phyloP scores from a whole-genome alignment of 1,140 invertebrate genomes.

The Drosophila murphyi region DNA sequence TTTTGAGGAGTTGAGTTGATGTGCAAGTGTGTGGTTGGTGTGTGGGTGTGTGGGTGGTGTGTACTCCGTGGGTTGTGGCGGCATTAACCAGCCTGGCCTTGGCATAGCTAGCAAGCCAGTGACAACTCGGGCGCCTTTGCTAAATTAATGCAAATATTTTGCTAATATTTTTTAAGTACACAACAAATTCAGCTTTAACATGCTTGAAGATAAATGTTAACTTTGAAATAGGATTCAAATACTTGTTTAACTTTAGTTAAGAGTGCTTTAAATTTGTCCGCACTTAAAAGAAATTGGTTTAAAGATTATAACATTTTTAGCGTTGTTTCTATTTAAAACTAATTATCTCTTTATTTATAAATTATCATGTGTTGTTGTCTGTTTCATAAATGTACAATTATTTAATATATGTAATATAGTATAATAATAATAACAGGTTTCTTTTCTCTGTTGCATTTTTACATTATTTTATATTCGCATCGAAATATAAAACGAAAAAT shows the following conservation, averaged over 20 bases:
- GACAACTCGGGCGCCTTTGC: slow-evolving; percentile 31
- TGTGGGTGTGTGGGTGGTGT: neutral
- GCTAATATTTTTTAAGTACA: slow-evolving; percentile 59
- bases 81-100: slow-evolving; percentile 50
- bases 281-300: no score
- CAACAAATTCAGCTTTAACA: slow-evolving; percentile 22
- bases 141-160: slow-evolving; percentile 70
- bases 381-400: slow-evolving; percentile 43
- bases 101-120: slow-evolving; percentile 57
- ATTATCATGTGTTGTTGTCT: slow-evolving; percentile 49
- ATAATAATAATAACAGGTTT: slow-evolving; percentile 27
- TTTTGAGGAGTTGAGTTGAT: slow-evolving; percentile 16
- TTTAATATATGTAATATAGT: slow-evolving; percentile 22
- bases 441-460: slow-evolving; percentile 25
- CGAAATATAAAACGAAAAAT: slow-evolving; percentile 42
- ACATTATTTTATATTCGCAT: slow-evolving; percentile 36
- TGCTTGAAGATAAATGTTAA: neutral
- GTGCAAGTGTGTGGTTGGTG: slow-evolving; percentile 13
- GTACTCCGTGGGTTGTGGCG: neutral
- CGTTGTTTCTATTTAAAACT: slow-evolving; percentile 65
- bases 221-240: slow-evolving; percentile 3
- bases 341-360: slow-evolving; percentile 70
- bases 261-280: no score
- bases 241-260: no score
- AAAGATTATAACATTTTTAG: no score